A percentile compares a stretch with the other conserved stretches of the same genome.
Conservation (phyloP, 2,113 vertebrate species). For the Rhea pennata region DNA sequence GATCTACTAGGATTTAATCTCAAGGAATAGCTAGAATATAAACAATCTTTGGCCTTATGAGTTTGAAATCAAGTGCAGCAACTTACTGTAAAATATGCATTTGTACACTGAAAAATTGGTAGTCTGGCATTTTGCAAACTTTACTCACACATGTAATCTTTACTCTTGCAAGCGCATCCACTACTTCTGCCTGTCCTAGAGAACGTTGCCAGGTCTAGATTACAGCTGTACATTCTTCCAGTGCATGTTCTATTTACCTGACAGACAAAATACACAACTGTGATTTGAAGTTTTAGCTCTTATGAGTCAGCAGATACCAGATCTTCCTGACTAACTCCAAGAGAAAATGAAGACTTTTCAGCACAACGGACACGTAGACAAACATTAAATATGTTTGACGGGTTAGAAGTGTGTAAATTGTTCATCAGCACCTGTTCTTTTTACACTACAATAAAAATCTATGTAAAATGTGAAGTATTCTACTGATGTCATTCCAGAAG, state of each 20-base stretch:
- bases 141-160: neutral
- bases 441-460: neutral
- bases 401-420: neutral
- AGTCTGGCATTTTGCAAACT: neutral
- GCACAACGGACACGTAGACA: too few species aligned
- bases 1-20: neutral
- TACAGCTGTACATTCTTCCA: neutral
- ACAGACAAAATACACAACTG: neutral
- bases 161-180: neutral
- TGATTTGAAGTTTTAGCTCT: too few species aligned
- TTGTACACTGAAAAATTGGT: neutral
- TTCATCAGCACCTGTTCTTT: neutral
- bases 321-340: too few species aligned
- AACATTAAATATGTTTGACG: too few species aligned
- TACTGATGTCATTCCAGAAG: neutral
- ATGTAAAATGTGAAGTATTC: neutral
- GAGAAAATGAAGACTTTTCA: too few species aligned
- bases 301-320: too few species aligned
- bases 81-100: neutral
- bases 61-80: neutral
- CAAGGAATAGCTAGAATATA: neutral
- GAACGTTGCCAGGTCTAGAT: neutral
- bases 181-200: neutral
- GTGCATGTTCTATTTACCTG: accelerated
- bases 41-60: neutral